phyloP scores from a whole-genome alignment of 2,113 vertebrate genomes.

The Eudyptes chrysolophus region DNA sequence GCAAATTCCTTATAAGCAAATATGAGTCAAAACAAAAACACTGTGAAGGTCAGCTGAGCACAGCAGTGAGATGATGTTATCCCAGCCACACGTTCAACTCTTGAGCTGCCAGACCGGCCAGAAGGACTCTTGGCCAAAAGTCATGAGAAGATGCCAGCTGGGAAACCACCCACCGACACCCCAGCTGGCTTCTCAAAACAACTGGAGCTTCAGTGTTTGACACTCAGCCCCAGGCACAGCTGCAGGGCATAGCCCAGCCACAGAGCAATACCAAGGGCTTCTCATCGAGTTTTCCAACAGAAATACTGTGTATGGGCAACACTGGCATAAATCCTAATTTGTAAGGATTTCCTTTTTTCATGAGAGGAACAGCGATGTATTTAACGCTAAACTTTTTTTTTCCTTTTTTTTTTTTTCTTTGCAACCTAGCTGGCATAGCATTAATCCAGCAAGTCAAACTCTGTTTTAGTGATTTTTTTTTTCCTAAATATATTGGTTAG shows the following conservation, averaged over 20 bases:
- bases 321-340: neutral
- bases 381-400: neutral
- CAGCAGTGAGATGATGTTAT: constrained; percentile 25
- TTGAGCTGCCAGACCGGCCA: neutral
- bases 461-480: neutral
- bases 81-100: neutral
- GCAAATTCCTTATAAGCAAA: constrained; percentile 46
- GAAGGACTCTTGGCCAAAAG: neutral
- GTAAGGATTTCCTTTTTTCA: constrained; percentile 13
- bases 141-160: constrained; percentile 50
- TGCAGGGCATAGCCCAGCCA: neutral
- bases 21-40: constrained; percentile 63
- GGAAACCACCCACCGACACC: constrained; percentile 49
- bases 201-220: constrained; percentile 19
- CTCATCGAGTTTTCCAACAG: neutral
- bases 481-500: neutral
- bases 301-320: neutral
- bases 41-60: constrained; percentile 43
- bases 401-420: neutral
- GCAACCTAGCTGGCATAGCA: neutral
- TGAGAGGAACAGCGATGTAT: neutral
- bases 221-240: constrained; percentile 7
- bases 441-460: constrained; percentile 26
- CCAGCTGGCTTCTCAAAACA: constrained; percentile 61
- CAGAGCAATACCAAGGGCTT: neutral